Conservation (phyloP, 2,113 vertebrate genomes). For the Lontra canadensis region DNA sequence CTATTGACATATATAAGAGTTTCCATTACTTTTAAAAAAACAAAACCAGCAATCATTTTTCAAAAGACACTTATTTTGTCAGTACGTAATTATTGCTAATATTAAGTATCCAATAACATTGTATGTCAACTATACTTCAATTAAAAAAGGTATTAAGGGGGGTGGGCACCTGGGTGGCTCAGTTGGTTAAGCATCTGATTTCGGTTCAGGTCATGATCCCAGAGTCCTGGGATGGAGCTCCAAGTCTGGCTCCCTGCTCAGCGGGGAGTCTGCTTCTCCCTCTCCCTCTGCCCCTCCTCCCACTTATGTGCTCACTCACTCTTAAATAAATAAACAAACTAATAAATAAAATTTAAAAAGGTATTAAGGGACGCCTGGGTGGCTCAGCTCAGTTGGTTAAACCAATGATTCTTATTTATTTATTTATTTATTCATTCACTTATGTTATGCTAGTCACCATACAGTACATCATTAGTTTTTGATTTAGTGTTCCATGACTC, state of each 20-base stretch:
- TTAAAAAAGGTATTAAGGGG: not conserved
- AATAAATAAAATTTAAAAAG: no score
- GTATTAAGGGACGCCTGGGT: no score
- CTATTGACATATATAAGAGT: not conserved
- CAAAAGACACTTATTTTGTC: not conserved
- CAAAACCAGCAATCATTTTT: slow-evolving; percentile 54
- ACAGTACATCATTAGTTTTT: no score
- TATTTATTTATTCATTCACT: no score
- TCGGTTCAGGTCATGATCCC: not conserved
- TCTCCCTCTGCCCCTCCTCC: no score
- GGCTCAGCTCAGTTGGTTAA: not conserved
- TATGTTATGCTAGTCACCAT: no score
- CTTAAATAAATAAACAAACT: no score
- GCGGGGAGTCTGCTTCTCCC: no score
- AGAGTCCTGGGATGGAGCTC: no score
- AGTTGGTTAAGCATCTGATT: not conserved
- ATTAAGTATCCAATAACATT: not conserved
- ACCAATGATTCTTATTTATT: not conserved
- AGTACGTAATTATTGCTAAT: slow-evolving; percentile 38
- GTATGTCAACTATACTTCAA: not conserved
- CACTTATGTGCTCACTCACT: no score
- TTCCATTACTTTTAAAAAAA: slow-evolving; percentile 50
- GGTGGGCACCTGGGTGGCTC: not conserved
- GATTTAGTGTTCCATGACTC: no score
- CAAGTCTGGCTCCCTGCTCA: no score